phyloP scores from a whole-genome alignment of 2,113 vertebrate species.

The Oceanites oceanicus region DNA sequence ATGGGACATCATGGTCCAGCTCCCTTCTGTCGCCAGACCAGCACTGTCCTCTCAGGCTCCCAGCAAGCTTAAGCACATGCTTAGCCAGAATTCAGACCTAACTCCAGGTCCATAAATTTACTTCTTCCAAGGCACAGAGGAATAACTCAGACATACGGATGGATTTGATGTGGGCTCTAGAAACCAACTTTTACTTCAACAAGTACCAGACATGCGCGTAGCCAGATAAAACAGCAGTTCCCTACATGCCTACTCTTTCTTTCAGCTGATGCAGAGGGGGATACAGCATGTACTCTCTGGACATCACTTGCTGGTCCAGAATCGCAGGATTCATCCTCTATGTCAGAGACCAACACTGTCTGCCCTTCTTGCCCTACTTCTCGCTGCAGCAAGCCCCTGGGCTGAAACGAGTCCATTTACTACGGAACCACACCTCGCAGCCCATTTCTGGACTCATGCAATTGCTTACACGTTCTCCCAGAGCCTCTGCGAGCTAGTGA shows the following conservation, averaged over 20 bases:
- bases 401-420: background rate
- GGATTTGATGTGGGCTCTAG: background rate
- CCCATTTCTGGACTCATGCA: background rate
- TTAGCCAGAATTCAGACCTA: background rate
- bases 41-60: background rate
- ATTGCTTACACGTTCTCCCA: background rate
- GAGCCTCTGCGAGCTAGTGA: background rate
- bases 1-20: background rate
- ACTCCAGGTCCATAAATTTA: background rate
- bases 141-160: background rate
- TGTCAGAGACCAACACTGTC: background rate
- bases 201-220: accelerated
- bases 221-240: background rate
- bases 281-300: background rate
- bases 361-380: background rate
- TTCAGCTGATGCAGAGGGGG: background rate
- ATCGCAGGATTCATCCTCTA: background rate
- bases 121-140: background rate
- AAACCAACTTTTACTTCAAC: background rate
- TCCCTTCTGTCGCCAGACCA: background rate
- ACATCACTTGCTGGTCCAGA: background rate
- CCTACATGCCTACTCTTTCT: background rate
- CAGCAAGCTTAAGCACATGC: background rate
- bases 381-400: background rate
- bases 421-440: background rate